These are phyloP conservation scores for Pelusios castaneus DNA, from an alignment of 2,113 vertebrate species.

Conservation along the genomic window DNA sequence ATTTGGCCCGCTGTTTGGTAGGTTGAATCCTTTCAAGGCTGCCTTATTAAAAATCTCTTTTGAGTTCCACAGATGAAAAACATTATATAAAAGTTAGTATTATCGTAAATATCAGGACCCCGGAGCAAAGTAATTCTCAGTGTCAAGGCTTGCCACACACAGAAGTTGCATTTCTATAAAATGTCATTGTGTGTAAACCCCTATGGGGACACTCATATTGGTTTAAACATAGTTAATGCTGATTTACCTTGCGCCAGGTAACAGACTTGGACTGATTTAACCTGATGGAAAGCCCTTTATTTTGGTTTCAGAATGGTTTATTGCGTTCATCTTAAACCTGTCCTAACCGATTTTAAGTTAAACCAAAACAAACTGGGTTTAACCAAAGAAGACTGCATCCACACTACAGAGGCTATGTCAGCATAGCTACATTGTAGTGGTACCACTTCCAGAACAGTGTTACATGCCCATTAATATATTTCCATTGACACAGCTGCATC, in stretches of 20 bases:
- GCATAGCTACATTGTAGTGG: background rate
- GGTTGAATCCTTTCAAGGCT: background rate
- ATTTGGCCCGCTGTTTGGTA: background rate
- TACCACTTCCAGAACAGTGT: background rate
- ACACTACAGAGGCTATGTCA: background rate
- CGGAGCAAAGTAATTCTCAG: background rate
- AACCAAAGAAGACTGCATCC: background rate
- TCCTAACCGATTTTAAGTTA: background rate
- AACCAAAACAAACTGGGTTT: background rate
- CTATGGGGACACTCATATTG: background rate
- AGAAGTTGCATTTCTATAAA: background rate
- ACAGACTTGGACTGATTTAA: background rate
- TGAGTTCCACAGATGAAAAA: background rate
- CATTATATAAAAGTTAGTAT: too few relatives aligned
- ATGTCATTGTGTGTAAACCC: background rate
- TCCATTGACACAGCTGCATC: background rate
- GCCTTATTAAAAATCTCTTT: background rate
- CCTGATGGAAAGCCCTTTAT: background rate
- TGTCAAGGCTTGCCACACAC: background rate
- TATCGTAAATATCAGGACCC: background rate
- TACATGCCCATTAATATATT: background rate
- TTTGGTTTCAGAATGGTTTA: background rate
- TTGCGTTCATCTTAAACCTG: background rate
- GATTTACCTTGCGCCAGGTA: background rate
- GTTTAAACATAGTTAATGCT: background rate